Percentiles rank a stretch among this genome's conserved stretches.
Evolutionary conservation across 2,888 invertebrate genomes (phyloP).

Genomic region (Caenorhabditis sp.): DNA sequence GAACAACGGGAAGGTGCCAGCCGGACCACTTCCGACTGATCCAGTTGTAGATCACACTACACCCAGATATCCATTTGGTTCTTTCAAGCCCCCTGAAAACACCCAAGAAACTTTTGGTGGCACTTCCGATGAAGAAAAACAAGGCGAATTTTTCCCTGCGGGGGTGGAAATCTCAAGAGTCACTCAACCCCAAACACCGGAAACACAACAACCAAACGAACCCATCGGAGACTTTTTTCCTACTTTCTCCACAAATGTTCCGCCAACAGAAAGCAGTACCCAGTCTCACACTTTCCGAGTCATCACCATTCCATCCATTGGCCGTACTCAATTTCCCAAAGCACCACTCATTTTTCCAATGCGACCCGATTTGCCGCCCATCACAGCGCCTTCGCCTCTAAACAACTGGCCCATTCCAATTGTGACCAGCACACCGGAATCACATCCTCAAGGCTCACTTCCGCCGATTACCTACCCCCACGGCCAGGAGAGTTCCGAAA

Average conservation of each 20-base stretch:
- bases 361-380: slow-evolving; percentile 53
- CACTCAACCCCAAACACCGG: slow-evolving; percentile 26
- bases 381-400: slow-evolving; percentile 45
- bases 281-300: slow-evolving; percentile 35
- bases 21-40: slow-evolving; percentile 4
- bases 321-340: slow-evolving; percentile 38
- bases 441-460: slow-evolving; percentile 51
- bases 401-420: slow-evolving; percentile 63
- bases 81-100: slow-evolving; percentile 8
- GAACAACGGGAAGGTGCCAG: background rate
- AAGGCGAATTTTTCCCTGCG: slow-evolving; percentile 44
- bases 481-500: slow-evolving; percentile 37
- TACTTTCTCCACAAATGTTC: slow-evolving; percentile 9
- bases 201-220: slow-evolving; percentile 19
- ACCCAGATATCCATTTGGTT: slow-evolving; percentile 56
- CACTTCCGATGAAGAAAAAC: slow-evolving; percentile 11
- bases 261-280: slow-evolving; percentile 15
- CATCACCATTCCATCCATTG: slow-evolving; percentile 42
- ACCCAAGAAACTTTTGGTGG: slow-evolving; percentile 29
- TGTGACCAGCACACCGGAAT: slow-evolving; percentile 52
- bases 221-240: slow-evolving; percentile 53
- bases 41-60: slow-evolving; percentile 38
- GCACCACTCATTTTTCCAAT: slow-evolving; percentile 54
- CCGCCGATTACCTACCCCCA: slow-evolving; percentile 58
- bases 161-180: slow-evolving; percentile 48